phyloP scores from a whole-genome alignment of 2,797 vertebrate genomes.

The Protosalanx chinensis region DNA sequence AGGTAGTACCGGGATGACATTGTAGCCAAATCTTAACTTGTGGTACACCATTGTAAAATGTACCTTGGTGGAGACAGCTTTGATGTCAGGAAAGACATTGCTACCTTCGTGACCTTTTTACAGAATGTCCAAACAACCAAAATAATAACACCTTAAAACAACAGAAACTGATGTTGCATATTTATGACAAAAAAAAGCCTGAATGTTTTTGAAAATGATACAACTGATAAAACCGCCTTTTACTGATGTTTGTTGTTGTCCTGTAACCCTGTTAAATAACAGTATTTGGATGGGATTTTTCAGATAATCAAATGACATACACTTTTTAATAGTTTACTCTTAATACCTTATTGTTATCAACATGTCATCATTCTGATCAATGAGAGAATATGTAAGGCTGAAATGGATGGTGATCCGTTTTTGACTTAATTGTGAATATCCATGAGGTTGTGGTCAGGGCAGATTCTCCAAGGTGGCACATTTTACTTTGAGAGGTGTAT shows the following conservation, averaged over 20 bases:
- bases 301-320: neutral
- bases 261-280: neutral
- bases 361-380: neutral
- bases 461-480: neutral
- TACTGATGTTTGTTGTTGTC: neutral
- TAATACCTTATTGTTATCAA: neutral
- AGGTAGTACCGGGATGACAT: neutral
- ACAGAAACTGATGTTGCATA: too few relatives aligned
- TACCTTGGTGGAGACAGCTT: too few relatives aligned
- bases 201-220: too few relatives aligned
- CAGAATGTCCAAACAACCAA: too few relatives aligned
- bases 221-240: too few relatives aligned
- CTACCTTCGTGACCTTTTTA: too few relatives aligned
- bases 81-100: too few relatives aligned
- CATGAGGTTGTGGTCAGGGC: conserved; percentile 34
- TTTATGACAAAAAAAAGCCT: too few relatives aligned
- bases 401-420: conserved; percentile 12
- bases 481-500: neutral
- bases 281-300: neutral
- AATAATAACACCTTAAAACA: too few relatives aligned
- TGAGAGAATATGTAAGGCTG: neutral
- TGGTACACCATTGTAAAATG: too few relatives aligned
- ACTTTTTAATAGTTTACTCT: neutral
- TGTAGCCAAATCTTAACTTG: too few relatives aligned
- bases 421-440: conserved; percentile 20